A percentile compares a stretch with the other conserved stretches of the same genome.
Conservation (phyloP, 2,888 invertebrate species). For the Andrena flavipes region DNA sequence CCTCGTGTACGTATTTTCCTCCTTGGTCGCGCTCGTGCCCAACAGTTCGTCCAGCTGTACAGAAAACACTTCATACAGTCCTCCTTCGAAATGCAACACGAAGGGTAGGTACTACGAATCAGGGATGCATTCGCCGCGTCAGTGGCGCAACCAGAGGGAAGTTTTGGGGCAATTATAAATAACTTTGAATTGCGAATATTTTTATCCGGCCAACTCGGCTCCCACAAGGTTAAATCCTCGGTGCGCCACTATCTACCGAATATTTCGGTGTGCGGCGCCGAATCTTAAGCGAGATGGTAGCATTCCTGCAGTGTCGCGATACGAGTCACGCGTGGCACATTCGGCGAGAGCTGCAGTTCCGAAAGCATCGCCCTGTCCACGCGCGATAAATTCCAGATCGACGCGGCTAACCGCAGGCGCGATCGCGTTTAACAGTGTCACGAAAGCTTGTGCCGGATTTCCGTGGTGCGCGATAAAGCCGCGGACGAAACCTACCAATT, state of each 20-base stretch:
- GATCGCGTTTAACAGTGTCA: constrained; percentile 1
- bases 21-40: constrained; percentile 82
- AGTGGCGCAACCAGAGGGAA: no score
- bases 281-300: no score
- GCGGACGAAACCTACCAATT: constrained; percentile 44
- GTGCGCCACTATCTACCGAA: no score
- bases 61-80: constrained; percentile 49
- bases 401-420: constrained; percentile 9
- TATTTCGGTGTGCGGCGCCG: no score
- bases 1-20: constrained; percentile 80
- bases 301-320: no score
- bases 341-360: not conserved
- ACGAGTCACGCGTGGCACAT: no score
- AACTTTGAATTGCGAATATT: no score
- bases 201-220: no score
- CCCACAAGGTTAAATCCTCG: no score
- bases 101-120: not conserved
- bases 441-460: constrained; percentile 59
- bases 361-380: not conserved
- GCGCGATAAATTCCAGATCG: not conserved
- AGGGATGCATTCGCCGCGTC: not conserved
- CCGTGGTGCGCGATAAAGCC: constrained; percentile 57
- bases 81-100: not conserved
- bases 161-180: no score
- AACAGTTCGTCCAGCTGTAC: constrained; percentile 82